Base-by-base conservation (phyloP, 1,140 invertebrate genomes). In the Cyphomyrmex costatus region DNA sequence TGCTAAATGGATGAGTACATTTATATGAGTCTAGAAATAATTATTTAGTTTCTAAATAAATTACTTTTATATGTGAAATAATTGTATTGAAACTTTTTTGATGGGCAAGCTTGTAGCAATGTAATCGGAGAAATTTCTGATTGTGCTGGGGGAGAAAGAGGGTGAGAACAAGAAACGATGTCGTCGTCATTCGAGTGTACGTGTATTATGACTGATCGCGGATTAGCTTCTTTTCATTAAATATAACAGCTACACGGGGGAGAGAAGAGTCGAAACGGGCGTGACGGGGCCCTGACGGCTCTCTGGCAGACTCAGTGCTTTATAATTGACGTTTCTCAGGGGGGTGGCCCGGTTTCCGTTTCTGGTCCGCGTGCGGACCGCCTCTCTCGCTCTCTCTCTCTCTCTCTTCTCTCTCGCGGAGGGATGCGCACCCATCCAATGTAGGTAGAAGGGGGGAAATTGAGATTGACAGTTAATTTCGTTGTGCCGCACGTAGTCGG, bases 401-500 rank as follows among this genome's bases (percentile, higher is more conserved):
- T 30, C 58, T 80, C 33, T 49, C 42, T 60, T 21, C 12, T 33
- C 24, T 49, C 79, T 76, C 53, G 10, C 60, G 33, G 16, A 79
- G 60, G 79, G 82, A 78, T 77, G 79, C 66, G 49, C 68, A 74
- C 68, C 68, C 79, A 74, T 8, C 51, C 51, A 14, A 46, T 30
- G 12, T 14, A 16, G 80, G 16, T n/a, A 30, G 19, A 42, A 24
- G 70, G 85, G 87, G 77, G 70, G 61, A 79, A 94, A 95, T 95
- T 95, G 95, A 95, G 94, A 95, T 95, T 95, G 95, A 95, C 95
- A 95, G 95, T 95, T 95, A 95, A 95, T 95, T 95, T 95, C 94
- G 93, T 90, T 92, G 92, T 92, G 85, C 91, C 61, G 66, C 53
- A 24, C 53, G 73, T 30, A 56, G 78, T 80, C 87, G 73, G 89